Conservation (phyloP, 1,140 invertebrate genomes). For the Conopomorpha cramerella region DNA sequence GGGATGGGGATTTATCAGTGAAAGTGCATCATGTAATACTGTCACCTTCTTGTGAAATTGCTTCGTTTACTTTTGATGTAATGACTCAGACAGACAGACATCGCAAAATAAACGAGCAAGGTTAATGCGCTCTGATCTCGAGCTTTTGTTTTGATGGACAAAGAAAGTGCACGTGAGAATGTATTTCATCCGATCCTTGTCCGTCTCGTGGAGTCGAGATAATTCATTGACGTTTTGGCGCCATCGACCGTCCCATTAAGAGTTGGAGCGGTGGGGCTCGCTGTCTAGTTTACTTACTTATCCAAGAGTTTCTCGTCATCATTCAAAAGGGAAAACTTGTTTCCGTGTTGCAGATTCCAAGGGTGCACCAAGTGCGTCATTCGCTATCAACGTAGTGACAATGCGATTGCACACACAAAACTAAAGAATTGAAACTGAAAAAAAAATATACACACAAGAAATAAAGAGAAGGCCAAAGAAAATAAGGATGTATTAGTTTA, state of each 20-base stretch:
- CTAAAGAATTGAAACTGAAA: conserved; percentile 28
- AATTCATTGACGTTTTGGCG: conserved; percentile 48
- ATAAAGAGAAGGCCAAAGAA: conserved; percentile 56
- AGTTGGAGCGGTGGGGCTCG: conserved; percentile 32
- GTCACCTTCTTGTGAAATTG: conserved; percentile 54
- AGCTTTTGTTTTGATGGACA: conserved; percentile 16
- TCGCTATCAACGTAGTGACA: conserved; percentile 47
- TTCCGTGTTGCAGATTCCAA: conserved; percentile 43
- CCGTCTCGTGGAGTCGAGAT: conserved; percentile 2
- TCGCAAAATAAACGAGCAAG: conserved; percentile 16
- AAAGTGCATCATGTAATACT: conserved; percentile 58
- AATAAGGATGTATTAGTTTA: conserved; percentile 49
- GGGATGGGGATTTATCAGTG: no score
- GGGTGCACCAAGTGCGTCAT: conserved; percentile 52
- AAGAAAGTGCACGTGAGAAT: not conserved
- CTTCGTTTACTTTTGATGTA: conserved; percentile 26
- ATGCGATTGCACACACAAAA: conserved; percentile 44
- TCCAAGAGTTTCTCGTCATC: conserved; percentile 38
- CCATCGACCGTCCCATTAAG: conserved; percentile 52
- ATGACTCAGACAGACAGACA: no score
- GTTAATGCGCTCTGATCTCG: conserved; percentile 7
- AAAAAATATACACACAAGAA: conserved; percentile 34
- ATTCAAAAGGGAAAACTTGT: no score
- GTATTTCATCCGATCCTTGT: not conserved
- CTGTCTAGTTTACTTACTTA: no score